Evolutionary conservation across 1,140 invertebrate genomes (phyloP), one percentile per base, ranked within the genome.

Genomic region (Rhynchophorus ferrugineus): DNA sequence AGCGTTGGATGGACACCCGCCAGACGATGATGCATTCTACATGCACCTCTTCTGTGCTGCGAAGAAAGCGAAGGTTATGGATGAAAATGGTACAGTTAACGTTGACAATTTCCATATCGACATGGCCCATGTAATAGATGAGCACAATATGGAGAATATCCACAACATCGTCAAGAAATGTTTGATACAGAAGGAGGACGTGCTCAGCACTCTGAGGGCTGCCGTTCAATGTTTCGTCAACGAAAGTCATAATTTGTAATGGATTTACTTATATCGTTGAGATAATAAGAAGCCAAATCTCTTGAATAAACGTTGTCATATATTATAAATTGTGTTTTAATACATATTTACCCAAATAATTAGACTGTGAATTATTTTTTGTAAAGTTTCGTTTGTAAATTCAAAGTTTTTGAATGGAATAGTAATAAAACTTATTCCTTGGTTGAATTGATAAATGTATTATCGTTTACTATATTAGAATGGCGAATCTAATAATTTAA

Each of bases 1-100:
- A n/a, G 43, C 43, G 7, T 22, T 44, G 11, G 43, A 44, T 2
- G 43, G 43, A 3, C 22, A 6, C 7, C 22, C 29, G 13, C 19
- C 3, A 1, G 43, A 44, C 3, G 43, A 44, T 9, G 43, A 44
- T 8, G 14, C 21, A 1, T 44, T 44, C 43, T 44, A 44, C 20
- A 3, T 3, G 3, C 43, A 44, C n/a, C 17, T 44, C 9, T 29
- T 44, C 20, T 44, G 43, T 17, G 43, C 21, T 33, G 43, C 43
- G 3, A 44, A 44, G 14, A 44, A 44, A 11, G 21, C 43, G 2
- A 44, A 44, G 9, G 20, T 44, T 16, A 44, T 44, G 21, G 5
- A 3, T 1, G 43, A 44, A 13, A 19, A 44, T 2, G 43, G 43
- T 1, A 14, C 1, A 3, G 43, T 44, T 18, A 44, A 1, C 8